Base-by-base conservation (phyloP, 2,888 invertebrate species). In the Drosophila basisetae region DNA sequence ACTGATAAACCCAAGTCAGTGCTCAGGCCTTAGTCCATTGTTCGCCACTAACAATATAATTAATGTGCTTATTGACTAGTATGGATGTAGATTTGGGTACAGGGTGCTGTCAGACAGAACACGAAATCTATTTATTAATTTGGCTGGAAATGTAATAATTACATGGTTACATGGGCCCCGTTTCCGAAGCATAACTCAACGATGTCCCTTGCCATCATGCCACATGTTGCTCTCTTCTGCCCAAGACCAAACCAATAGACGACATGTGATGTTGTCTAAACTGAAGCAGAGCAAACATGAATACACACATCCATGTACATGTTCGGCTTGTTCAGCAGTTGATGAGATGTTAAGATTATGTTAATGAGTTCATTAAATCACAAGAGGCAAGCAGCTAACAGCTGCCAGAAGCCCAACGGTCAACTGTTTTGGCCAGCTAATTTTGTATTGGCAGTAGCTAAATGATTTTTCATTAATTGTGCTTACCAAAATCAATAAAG, bases 281-380 rank as follows among this genome's bases (percentile, higher is more conserved):
- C 50, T 50, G 39, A 35, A 53, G 30, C n/a, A 13, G 11, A 35
- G 7, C 58, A 58, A 7, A 62, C 67, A 63, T 31, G 13, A 50
- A 56, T 13, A 62, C 62, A 63, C 49, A 13, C 49, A 68, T 37
- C 55, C 41, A 10, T 2, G 49, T 35, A 49, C 28, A 55, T 50
- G 73, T 74, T 69, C 58, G 73, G 43, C 78, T 73, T 73, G 83
- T 78, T 76, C 56, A 84, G 67, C 74, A 83, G 75, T 83, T 87
- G 87, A 87, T 88, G 88, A 82, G 84, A 84, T 86, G 80, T 78
- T 82, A 80, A 87, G 88, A 88, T 87, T 88, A 87, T 87, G 88
- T 84, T 87, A 87, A 87, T 88, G 86, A 88, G 87, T 83, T 88
- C 83, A 87, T 87, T 88, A 88, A 84, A 82, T 84, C 83, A 86